phyloP scores from a whole-genome alignment of 1,140 invertebrate species.

The Calliopsis andreniformis region DNA sequence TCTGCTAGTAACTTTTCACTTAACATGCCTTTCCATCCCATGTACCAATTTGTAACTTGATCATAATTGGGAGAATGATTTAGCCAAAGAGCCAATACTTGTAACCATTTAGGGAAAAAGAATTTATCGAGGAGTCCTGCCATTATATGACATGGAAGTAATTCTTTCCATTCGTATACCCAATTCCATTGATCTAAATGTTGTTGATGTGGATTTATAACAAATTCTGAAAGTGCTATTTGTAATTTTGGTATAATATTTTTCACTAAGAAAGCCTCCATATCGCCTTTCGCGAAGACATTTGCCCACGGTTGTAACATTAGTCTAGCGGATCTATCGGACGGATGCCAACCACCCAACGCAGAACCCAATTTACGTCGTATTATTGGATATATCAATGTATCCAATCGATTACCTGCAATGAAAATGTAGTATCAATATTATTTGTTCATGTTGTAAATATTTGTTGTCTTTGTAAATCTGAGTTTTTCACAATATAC shows the following conservation, averaged over 20 bases:
- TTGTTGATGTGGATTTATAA: constrained; percentile 94
- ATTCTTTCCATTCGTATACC: constrained; percentile 92
- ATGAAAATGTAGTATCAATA: constrained; percentile 26
- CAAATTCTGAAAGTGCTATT: constrained; percentile 86
- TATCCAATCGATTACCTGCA: constrained; percentile 85
- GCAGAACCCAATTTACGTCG: constrained; percentile 95
- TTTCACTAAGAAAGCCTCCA: constrained; percentile 92
- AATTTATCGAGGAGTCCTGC: constrained; percentile 89
- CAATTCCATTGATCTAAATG: constrained; percentile 91
- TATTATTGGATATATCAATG: constrained; percentile 94
- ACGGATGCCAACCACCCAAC: constrained; percentile 94
- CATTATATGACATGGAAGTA: constrained; percentile 88
- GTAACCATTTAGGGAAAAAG: constrained; percentile 95
- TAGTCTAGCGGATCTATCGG: constrained; percentile 94
- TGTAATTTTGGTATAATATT: constrained; percentile 96
- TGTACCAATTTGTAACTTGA: constrained; percentile 93
- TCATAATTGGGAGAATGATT: constrained; percentile 91
- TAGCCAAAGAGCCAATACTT: constrained; percentile 90
- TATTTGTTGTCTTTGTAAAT: not conserved
- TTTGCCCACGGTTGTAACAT: constrained; percentile 96
- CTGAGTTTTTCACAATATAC: constrained; percentile 20
- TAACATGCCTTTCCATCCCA: constrained; percentile 92
- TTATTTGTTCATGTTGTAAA: not conserved
- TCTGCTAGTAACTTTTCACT: constrained; percentile 86
- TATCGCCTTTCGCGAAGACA: constrained; percentile 91